Evolutionary conservation across 2,888 invertebrate species (phyloP), one percentile per base, ranked within the genome.

Genomic region (Stratiomys singularior): DNA sequence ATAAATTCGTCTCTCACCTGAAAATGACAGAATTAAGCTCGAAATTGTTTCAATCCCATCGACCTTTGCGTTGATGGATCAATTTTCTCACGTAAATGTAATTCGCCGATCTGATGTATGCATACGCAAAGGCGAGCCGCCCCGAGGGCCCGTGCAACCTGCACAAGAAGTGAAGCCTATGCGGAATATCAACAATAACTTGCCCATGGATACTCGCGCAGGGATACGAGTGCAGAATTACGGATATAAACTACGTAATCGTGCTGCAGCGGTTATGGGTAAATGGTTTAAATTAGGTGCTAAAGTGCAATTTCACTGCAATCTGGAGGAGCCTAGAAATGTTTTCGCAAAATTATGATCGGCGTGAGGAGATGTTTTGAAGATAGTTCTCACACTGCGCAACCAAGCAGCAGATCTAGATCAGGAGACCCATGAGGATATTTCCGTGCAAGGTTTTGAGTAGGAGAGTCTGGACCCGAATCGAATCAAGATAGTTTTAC

Each of bases 41-140:
- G 37, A 60, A 74, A 74, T 60, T 74, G 58, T 58, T 74, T 58
- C 74, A 74, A 58, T 74, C 44, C 58, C 60, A 30, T 13, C 37
- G 58, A 30, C 60, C 30, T 74, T 58, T 56, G 28, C 56, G 69
- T 47, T 74, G 74, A 74, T 74, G 58, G 74, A 74, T 74, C 74
- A 74, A 74, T 74, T 74, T 74, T 74, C 74, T 74, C 74, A 74
- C 74, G 74, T 74, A 74, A 58, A 47, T 21, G 44, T 69, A 69
- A 69, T 69, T 46, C 44, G 44, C 44, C 5, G 23, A n/a, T 21
- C 18, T 27, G 44, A n/a, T 63, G 28, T 63, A 15, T n/a, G n/a
- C 25, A 25, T 47, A 69, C 18, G 69, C 23, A 47, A 69, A 69
- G 13, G 69, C 69, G n/a, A 25, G 46, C 47, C 69, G 69, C 66